Evolutionary conservation across 2,888 invertebrate species (phyloP).

Genomic region (Pseudococcus longispinus): DNA sequence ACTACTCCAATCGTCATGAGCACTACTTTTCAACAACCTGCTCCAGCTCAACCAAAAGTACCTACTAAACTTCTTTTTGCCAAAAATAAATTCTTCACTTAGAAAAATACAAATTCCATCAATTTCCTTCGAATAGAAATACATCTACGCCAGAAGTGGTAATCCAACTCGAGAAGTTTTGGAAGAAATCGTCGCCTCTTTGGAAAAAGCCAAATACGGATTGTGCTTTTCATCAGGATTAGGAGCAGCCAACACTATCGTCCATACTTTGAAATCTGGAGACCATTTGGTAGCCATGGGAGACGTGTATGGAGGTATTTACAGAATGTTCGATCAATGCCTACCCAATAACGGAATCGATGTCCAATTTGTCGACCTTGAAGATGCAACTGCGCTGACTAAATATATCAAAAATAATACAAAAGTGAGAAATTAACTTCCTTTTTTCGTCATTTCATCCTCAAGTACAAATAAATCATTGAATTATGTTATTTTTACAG

Average conservation of each 20-base stretch:
- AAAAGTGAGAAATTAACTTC: constrained; percentile 69
- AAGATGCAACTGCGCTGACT: constrained; percentile 71
- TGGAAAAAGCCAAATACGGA: constrained; percentile 54
- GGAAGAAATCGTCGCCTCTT: constrained; percentile 50
- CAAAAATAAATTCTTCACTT: neutral
- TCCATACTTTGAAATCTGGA: constrained; percentile 51
- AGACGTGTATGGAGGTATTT: constrained; percentile 94
- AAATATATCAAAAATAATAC: constrained; percentile 82
- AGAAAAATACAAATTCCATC: neutral
- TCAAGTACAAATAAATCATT: neutral
- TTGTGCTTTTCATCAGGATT: constrained; percentile 55
- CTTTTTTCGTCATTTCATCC: neutral
- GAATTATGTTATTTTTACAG: constrained; percentile 64
- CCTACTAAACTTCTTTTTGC: neutral
- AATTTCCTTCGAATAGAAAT: constrained; percentile 42
- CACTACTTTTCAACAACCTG: constrained; percentile 90
- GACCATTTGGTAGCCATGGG: constrained; percentile 67
- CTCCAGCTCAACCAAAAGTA: constrained; percentile 68
- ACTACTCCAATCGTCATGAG: constrained; percentile 89
- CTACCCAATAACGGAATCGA: constrained; percentile 74
- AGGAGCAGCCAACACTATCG: constrained; percentile 46
- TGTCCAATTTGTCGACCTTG: constrained; percentile 80
- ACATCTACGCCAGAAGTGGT: constrained; percentile 55
- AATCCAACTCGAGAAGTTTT: constrained; percentile 57
- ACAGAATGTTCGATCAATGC: constrained; percentile 74